Evolutionary conservation across 35 echinoderm and acorn worm genomes (phyloP).

Genomic region (Hemicentrotus pulcherrimus): DNA sequence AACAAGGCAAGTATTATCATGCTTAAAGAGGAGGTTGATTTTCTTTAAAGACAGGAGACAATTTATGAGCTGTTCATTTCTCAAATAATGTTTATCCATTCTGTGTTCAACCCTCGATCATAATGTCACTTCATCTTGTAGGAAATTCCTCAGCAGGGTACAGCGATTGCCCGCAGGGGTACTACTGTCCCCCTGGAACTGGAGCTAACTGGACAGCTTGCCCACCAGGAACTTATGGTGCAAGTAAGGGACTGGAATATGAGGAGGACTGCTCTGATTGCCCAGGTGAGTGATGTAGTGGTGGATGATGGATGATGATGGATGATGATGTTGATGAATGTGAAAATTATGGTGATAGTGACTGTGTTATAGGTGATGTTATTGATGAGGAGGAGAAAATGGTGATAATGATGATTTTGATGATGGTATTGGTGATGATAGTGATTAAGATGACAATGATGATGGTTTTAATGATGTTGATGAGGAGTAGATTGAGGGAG

Average conservation of each 20-base stretch:
- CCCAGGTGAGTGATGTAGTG: slow-evolving; percentile 60
- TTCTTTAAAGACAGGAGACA: too few relatives aligned
- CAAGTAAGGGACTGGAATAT: slow-evolving; percentile 62
- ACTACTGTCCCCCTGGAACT: slow-evolving; percentile 86
- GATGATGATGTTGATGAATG: neutral
- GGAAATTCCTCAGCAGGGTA: slow-evolving; percentile 86
- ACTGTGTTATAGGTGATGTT: neutral
- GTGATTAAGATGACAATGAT: neutral
- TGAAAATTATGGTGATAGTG: neutral
- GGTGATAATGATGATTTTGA: slow-evolving; percentile 6
- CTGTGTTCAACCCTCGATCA: too few relatives aligned
- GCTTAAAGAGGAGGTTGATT: too few relatives aligned
- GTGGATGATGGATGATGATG: neutral
- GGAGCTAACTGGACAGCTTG: slow-evolving; percentile 98
- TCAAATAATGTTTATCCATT: neutral
- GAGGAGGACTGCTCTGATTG: slow-evolving; percentile 88
- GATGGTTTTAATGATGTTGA: neutral
- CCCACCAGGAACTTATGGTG: slow-evolving; percentile 91
- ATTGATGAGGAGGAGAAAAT: neutral
- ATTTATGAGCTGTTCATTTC: too few relatives aligned
- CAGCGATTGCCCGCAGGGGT: slow-evolving; percentile 78
- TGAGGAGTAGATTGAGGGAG: neutral
- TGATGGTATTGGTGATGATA: neutral
- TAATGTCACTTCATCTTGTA: slow-evolving; percentile 27
- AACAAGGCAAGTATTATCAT: too few relatives aligned